phyloP scores from a whole-genome alignment of 2,113 vertebrate species.

The Microcebus ravelobensis region DNA sequence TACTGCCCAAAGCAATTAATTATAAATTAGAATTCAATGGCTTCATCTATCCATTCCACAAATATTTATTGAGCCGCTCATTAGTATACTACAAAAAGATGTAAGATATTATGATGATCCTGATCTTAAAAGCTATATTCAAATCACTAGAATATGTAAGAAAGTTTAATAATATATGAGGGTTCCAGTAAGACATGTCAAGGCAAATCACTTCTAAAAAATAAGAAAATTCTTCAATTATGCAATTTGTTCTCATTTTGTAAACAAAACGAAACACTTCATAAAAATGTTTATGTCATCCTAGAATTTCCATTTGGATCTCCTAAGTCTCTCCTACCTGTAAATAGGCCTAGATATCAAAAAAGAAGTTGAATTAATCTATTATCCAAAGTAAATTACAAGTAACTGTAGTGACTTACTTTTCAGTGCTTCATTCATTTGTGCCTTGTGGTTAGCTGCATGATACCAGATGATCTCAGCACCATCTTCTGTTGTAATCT shows the following conservation, averaged over 20 bases:
- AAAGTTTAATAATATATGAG: neutral
- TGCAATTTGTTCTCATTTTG: slow-evolving; percentile 24
- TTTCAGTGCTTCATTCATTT: slow-evolving; percentile 84
- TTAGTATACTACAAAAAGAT: neutral
- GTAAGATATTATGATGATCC: neutral
- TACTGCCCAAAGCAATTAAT: neutral
- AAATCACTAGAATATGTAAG: neutral
- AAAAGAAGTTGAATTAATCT: neutral
- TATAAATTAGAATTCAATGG: neutral
- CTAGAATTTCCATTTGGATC: neutral
- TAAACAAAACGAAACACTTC: slow-evolving; percentile 15
- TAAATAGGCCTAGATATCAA: neutral
- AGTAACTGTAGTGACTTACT: slow-evolving; percentile 80
- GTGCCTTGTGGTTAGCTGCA: slow-evolving; percentile 87
- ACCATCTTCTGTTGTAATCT: slow-evolving; percentile 83
- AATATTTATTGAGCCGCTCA: neutral
- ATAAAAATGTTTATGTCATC: neutral
- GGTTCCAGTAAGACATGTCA: neutral
- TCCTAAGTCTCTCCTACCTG: neutral
- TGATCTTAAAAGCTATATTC: neutral
- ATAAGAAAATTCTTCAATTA: neutral
- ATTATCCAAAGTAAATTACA: neutral
- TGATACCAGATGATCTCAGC: slow-evolving; percentile 90
- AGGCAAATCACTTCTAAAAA: neutral
- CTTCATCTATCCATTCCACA: neutral